Base-by-base conservation (phyloP, 2,113 vertebrate genomes). In the Callionymus lyra region DNA sequence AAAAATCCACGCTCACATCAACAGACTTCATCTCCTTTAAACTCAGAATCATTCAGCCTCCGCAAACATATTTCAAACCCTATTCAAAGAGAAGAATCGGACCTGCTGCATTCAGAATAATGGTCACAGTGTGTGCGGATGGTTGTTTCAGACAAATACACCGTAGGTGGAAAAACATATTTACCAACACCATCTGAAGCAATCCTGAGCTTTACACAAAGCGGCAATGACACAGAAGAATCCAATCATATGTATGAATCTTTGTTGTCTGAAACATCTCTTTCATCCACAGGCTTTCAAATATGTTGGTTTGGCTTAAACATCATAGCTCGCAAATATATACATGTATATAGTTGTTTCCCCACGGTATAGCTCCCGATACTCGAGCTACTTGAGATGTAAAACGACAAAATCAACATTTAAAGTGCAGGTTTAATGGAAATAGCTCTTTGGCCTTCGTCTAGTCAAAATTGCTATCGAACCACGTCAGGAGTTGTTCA, bases 121-220 rank as follows among this genome's bases (percentile, higher is more conserved):
- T 43, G 36, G 49, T 52, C 42, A 27, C 45, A 50, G 35, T 35
- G 42, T 59, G 62, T 18, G 12, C 40, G 31, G 31, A 54, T 53
- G 51, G 53, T 68, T 64, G 50, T 63, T 70, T 65, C 56, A 35
- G 41, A 44, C 38, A 72, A 56, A 68, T 62, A 72, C 13, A 34
- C 36, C 4, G 45, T 11, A 6, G 39, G 53, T 44, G 32, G 31
- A 56, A 73, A n/a, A 65, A 63, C 38, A 6, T 48, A 51, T 62
- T 65, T 53, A 44, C 35, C 47, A 21, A 66, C 49, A 49, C 15
- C 54, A 42, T 70, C 51, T 53, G 47, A 47, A 13, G 36, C 42
- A 56, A 52, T 52, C 57, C 40, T 12, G 31, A 54, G 34, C 19
- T 38, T 52, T 56, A 35, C 40, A 50, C 35, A 13, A 53, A 65